Conservation (phyloP, 2,888 invertebrate species). For the Acanthacorydalis orientalis region DNA sequence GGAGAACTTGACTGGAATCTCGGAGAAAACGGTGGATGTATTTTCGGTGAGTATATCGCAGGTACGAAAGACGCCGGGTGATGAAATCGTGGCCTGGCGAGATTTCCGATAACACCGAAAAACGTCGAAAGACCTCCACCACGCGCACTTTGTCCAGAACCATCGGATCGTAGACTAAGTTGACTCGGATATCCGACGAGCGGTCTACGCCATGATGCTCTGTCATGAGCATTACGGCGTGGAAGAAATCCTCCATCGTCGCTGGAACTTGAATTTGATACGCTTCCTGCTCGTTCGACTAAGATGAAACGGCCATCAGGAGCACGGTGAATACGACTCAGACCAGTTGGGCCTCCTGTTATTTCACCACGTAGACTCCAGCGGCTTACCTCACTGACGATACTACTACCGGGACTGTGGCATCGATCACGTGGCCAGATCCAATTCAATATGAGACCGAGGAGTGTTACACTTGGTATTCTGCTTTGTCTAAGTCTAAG, state of each 20-base stretch:
- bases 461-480: conserved; percentile 80
- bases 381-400: conserved; percentile 14
- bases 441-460: conserved; percentile 53
- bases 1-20: conserved; percentile 49
- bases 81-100: conserved; percentile 11
- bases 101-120: conserved; percentile 14
- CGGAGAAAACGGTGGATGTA: conserved; percentile 26
- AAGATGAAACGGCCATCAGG: conserved; percentile 61
- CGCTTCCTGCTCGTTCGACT: conserved; percentile 37
- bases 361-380: conserved; percentile 26
- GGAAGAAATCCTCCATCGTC: conserved; percentile 77
- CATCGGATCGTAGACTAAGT: conserved; percentile 47
- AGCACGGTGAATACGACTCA: conserved; percentile 53
- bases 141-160: conserved; percentile 38
- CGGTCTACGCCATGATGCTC: conserved; percentile 46
- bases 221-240: conserved; percentile 31
- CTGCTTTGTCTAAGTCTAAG: conserved; percentile 81
- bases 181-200: conserved; percentile 48
- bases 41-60: conserved; percentile 12
- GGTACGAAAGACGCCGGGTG: conserved; percentile 11
- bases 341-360: conserved; percentile 24
- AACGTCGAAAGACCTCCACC: conserved; percentile 15
- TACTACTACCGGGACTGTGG: conserved; percentile 28
- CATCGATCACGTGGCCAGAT: conserved; percentile 61
- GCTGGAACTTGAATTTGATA: conserved; percentile 46